Percentiles rank a stretch among this genome's conserved stretches.
Evolutionary conservation across 2,113 vertebrate species (phyloP).

Genomic region (Stigmatopora nigra): DNA sequence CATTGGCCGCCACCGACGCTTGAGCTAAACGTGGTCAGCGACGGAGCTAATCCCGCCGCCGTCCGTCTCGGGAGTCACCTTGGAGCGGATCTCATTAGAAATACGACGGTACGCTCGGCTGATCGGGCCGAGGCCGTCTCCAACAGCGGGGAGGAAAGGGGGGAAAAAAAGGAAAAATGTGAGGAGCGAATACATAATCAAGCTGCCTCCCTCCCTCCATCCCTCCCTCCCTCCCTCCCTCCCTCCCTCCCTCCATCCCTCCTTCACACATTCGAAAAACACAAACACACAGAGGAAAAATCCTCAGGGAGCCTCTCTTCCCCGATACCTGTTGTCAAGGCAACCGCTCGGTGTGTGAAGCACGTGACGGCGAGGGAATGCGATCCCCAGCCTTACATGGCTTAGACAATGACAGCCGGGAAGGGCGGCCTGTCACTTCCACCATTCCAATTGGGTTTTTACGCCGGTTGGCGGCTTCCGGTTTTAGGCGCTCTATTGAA

Average conservation of each 20-base stretch:
- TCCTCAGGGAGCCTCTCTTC: conserved; percentile 54
- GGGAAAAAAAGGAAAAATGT: not conserved
- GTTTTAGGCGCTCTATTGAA: no score
- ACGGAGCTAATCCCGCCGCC: conserved; percentile 1
- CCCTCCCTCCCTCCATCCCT: conserved; percentile 21
- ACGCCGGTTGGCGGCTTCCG: no score
- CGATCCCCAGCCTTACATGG: conserved; percentile 27
- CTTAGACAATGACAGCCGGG: not conserved
- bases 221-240: conserved; percentile 19
- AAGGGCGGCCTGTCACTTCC: not conserved
- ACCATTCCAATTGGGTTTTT: no score
- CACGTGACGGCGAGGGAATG: conserved; percentile 51
- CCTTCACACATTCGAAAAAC: conserved; percentile 11
- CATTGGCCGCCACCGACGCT: not conserved
- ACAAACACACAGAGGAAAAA: conserved; percentile 36
- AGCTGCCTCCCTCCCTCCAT: conserved; percentile 24
- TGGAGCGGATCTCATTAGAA: conserved; percentile 34
- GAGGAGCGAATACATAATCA: conserved; percentile 39
- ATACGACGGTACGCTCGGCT: conserved; percentile 40
- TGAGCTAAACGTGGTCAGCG: no score
- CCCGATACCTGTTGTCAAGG: conserved; percentile 68
- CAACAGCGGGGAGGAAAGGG: conserved; percentile 31
- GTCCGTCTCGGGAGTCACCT: conserved; percentile 53
- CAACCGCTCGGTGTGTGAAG: conserved; percentile 62
- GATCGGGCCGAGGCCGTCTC: conserved; percentile 42